Evolutionary conservation across 2,888 invertebrate genomes (phyloP), one percentile per base, ranked within the genome.

Genomic region (Platerodrilus igneus): DNA sequence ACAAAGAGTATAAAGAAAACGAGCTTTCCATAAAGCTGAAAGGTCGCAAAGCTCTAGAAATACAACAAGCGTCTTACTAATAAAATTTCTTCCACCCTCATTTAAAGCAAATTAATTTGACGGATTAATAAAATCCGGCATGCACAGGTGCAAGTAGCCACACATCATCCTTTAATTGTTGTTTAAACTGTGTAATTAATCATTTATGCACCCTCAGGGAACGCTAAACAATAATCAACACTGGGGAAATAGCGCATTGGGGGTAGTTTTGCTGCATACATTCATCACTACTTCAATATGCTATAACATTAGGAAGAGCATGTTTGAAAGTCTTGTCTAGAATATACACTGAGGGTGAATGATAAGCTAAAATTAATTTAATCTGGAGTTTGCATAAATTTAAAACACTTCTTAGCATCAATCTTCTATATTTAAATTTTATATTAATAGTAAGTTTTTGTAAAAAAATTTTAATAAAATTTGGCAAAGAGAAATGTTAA

Each of bases 171-270:
- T 49, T 42, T 57, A 59, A 59, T 60, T 54, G 56, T 50, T 50
- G 52, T 53, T 59, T 58, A 57, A 57, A 51, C 55, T 50, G 51
- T 41, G 53, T 53, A 56, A 60, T 62, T 60, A 59, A 60, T 62
- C 62, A 60, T 59, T 58, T 51, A 58, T 51, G 46, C 53, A 51
- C 55, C 56, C 58, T 50, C 44, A 41, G 35, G 43, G 26, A n/a
- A 39, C 45, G 49, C 44, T 45, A 48, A 38, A 43, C 43, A 41
- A 46, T 49, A 41, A 17, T 41, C 34, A 26, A 30, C 44, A 32
- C 20, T 34, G 10, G 7, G 10, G 28, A 34, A 29, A 40, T 27
- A 37, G 35, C 16, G 37, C n/a, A 26, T 22, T 27, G 23, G 26
- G 44, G 44, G 31, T 32, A 31, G 31, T 43, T 38, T 43, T 38